Conservation (phyloP, 2,113 vertebrate genomes). For the Leptodactylus fuscus region DNA sequence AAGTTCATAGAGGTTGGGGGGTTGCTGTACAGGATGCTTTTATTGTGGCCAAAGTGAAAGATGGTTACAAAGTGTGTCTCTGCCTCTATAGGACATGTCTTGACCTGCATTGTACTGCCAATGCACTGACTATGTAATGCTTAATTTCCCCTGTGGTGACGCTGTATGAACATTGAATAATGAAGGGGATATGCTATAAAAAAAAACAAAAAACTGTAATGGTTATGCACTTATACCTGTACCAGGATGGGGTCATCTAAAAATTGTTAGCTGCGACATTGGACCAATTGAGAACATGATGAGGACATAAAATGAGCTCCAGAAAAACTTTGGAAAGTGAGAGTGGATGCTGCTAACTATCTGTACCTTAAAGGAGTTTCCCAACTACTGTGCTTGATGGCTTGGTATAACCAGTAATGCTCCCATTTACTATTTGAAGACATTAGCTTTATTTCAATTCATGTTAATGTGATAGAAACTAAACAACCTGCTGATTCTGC, state of each 20-base stretch:
- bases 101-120: too few relatives aligned
- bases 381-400: slow-evolving; percentile 34
- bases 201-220: too few relatives aligned
- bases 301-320: not conserved
- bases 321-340: not conserved
- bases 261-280: not conserved
- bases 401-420: not conserved
- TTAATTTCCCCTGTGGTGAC: too few relatives aligned
- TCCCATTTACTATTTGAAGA: not conserved
- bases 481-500: slow-evolving; percentile 23
- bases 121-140: too few relatives aligned
- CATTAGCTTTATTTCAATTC: slow-evolving; percentile 26
- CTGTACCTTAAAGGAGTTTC: not conserved
- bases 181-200: too few relatives aligned
- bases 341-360: not conserved
- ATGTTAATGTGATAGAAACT: slow-evolving; percentile 8
- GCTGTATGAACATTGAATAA: too few relatives aligned
- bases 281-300: not conserved
- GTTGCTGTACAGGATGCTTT: too few relatives aligned
- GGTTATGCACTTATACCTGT: too few relatives aligned
- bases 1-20: too few relatives aligned
- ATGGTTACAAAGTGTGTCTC: too few relatives aligned
- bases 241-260: not conserved
- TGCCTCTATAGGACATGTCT: too few relatives aligned
- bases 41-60: too few relatives aligned